A percentile compares a stretch with the other conserved stretches of the same genome.
Evolutionary conservation across 2,888 invertebrate species (phyloP).

Genomic region (Pachliopta kotzebuea): DNA sequence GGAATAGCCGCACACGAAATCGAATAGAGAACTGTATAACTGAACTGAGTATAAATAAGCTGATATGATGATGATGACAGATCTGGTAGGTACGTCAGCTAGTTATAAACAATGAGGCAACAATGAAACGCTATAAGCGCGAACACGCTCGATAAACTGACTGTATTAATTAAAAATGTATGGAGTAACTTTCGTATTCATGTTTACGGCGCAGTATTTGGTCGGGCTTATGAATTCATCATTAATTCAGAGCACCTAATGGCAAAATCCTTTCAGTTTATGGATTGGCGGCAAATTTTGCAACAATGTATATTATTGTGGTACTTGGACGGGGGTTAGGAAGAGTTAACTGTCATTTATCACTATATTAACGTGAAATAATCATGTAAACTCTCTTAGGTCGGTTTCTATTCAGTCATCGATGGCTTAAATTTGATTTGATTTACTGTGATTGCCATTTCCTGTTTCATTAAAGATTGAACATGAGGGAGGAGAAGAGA

Average conservation of each 20-base stretch:
- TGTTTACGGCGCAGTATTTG: constrained; percentile 30
- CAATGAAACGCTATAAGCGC: constrained; percentile 14
- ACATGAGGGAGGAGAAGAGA: background rate
- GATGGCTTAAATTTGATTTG: background rate
- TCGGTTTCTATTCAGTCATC: background rate
- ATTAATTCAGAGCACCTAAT: constrained; percentile 43
- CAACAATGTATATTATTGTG: constrained; percentile 34
- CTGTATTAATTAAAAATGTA: constrained; percentile 27
- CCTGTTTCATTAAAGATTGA: background rate
- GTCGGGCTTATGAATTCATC: constrained; percentile 37
- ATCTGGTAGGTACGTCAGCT: too few species aligned
- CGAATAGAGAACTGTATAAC: too few species aligned
- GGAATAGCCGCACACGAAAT: too few species aligned
- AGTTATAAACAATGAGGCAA: constrained; percentile 9
- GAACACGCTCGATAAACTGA: constrained; percentile 21
- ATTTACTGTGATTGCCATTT: background rate
- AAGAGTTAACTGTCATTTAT: background rate
- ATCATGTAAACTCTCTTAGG: background rate
- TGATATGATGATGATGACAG: too few species aligned
- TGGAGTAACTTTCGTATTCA: constrained; percentile 31
- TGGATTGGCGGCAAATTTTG: constrained; percentile 35
- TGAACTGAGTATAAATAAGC: too few species aligned
- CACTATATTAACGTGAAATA: background rate
- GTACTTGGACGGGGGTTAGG: background rate
- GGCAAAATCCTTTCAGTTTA: constrained; percentile 40